Evolutionary conservation across 1,140 invertebrate species (phyloP).

Genomic region (Agraylea sexmaculata): DNA sequence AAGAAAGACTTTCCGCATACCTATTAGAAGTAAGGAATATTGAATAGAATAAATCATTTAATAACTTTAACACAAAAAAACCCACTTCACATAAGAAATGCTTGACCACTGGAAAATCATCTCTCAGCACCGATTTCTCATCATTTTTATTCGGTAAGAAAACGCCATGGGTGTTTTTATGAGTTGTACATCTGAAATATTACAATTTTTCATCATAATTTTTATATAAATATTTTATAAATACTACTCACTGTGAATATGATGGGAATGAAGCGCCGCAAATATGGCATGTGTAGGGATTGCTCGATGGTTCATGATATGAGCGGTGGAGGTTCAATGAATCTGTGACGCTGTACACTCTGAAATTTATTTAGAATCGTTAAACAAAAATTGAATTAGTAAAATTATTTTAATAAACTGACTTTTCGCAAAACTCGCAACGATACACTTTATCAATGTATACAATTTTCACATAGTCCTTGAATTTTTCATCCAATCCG

Average conservation of each 20-base stretch:
- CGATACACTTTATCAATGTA: slow-evolving; percentile 35
- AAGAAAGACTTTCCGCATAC: slow-evolving; percentile 36
- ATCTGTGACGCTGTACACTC: slow-evolving; percentile 10
- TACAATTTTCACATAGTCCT: slow-evolving; percentile 25
- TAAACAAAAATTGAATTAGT: neutral
- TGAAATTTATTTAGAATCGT: slow-evolving; percentile 3
- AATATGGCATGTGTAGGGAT: slow-evolving; percentile 14
- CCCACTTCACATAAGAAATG: slow-evolving; percentile 38
- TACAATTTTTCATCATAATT: neutral
- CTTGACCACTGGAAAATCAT: slow-evolving; percentile 36
- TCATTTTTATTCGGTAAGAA: slow-evolving; percentile 25
- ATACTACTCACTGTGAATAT: slow-evolving; percentile 10
- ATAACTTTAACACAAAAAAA: too few species aligned
- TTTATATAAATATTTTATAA: neutral
- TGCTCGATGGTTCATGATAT: slow-evolving; percentile 2
- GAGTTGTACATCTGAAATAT: slow-evolving; percentile 31
- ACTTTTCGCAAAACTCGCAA: slow-evolving; percentile 41
- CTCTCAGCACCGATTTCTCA: slow-evolving; percentile 10
- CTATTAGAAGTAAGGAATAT: slow-evolving; percentile 18
- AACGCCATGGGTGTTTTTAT: slow-evolving; percentile 39
- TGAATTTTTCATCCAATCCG: slow-evolving; percentile 21
- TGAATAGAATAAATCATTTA: too few species aligned
- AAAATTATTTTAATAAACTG: slow-evolving; percentile 23
- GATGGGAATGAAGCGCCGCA: slow-evolving; percentile 12
- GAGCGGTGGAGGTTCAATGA: slow-evolving; percentile 9